These are phyloP conservation scores for Microtus pennsylvanicus DNA, from an alignment of 2,113 vertebrate species.

Conservation along the genomic window DNA sequence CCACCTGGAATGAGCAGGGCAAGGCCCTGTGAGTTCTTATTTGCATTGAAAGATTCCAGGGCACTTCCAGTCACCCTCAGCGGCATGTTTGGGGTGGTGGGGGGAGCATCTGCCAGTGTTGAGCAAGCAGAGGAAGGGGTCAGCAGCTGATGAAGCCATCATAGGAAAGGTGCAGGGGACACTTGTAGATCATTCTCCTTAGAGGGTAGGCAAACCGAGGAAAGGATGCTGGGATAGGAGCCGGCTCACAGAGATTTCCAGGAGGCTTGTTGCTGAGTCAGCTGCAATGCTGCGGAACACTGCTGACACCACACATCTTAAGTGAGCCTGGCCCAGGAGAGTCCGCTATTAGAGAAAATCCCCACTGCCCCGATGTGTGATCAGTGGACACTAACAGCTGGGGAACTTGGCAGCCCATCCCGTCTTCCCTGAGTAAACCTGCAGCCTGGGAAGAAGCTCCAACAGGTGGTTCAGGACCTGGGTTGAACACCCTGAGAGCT, in stretches of 20 bases:
- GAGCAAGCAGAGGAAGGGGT: not conserved
- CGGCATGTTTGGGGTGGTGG: not conserved
- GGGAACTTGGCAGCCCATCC: conserved; percentile 71
- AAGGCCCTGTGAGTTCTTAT: not conserved
- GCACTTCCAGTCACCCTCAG: not conserved
- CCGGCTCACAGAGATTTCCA: conserved; percentile 28
- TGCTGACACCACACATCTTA: conserved; percentile 63
- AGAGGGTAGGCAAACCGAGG: conserved; percentile 51
- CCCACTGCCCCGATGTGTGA: conserved; percentile 43
- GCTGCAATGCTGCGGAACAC: conserved; percentile 59
- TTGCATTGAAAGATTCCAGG: not conserved
- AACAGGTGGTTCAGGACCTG: conserved; percentile 72
- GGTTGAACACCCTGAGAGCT: conserved; percentile 62
- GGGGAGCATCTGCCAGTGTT: not conserved
- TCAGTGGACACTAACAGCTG: conserved; percentile 65
- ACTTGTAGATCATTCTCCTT: conserved; percentile 24
- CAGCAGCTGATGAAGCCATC: not conserved
- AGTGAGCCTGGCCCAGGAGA: conserved; percentile 67
- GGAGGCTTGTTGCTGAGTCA: conserved; percentile 50
- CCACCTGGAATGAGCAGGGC: not conserved
- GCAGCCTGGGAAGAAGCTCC: conserved; percentile 70
- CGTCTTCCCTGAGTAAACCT: conserved; percentile 70
- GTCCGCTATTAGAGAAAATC: conserved; percentile 52
- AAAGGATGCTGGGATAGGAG: not conserved
- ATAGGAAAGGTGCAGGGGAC: not conserved